phyloP scores from a whole-genome alignment of 2,888 invertebrate genomes.

The Drosophila paranaensis region DNA sequence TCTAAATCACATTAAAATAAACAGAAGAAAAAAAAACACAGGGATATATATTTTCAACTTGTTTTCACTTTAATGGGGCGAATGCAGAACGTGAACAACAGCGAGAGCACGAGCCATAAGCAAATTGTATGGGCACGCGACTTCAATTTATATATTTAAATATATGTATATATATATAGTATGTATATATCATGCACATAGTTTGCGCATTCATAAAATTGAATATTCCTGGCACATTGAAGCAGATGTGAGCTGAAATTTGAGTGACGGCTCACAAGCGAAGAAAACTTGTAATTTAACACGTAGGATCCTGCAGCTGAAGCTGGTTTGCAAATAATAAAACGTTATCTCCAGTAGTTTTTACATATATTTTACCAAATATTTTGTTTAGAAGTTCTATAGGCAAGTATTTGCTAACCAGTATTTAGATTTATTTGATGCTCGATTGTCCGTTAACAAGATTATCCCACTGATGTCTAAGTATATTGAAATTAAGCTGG shows the following conservation, averaged over 20 bases:
- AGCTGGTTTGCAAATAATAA: neutral
- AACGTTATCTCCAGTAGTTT: neutral
- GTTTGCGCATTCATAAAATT: slow-evolving; percentile 5
- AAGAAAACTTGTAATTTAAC: neutral
- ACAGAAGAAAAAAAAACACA: neutral
- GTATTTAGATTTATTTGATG: too few species aligned
- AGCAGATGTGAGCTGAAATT: neutral
- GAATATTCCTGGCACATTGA: slow-evolving; percentile 11
- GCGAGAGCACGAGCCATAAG: slow-evolving; percentile 8
- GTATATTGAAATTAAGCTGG: neutral
- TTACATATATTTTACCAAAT: too few species aligned
- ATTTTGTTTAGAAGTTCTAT: too few species aligned
- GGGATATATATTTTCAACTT: slow-evolving; percentile 24
- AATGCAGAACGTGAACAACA: neutral
- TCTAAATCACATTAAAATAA: slow-evolving; percentile 13
- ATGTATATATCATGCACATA: neutral
- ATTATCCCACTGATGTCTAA: neutral
- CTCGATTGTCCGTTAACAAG: neutral
- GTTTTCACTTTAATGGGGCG: slow-evolving; percentile 3
- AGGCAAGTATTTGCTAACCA: too few species aligned
- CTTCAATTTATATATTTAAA: neutral
- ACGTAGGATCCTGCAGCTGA: too few species aligned
- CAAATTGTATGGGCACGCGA: slow-evolving; percentile 15
- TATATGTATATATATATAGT: slow-evolving; percentile 2
- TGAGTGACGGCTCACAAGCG: neutral